Evolutionary conservation across 2,113 vertebrate species (phyloP), one percentile per base, ranked within the genome.

Genomic region (Pseudorasbora parva): DNA sequence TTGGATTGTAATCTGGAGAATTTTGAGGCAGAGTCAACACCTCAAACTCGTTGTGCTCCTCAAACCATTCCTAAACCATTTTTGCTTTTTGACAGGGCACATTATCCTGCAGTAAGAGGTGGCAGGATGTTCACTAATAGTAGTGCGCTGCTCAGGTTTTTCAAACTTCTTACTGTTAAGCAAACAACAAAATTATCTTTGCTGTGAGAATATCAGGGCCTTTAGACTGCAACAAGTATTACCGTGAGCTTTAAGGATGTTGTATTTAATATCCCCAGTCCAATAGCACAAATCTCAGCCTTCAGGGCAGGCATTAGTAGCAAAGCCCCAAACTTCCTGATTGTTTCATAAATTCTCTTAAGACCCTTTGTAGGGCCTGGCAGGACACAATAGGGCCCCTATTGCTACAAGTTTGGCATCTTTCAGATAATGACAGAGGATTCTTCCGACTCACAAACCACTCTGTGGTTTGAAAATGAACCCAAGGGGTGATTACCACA

Each of bases 321-420:
- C 75, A 88, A 86, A 88, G 72, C 73, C 78, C 57, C 59, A 64
- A 89, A 79, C 77, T 37, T 84, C 41, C 78, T 21, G 23, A 56
- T 59, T 78, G 43, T 43, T 25, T 74, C 33, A 74, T 25, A 14
- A 90, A 92, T 93, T 92, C 91, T 89, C 87, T 2, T 0, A 82
- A 91, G 91, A 90, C 90, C 91, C 88, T 89, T 88, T 90, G 88
- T 86, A 89, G 89, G 71, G 71, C 76, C 82, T 72, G 83, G 81
- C 89, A 87, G 86, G 87, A 87, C 85, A 94, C 93, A 94, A 91
- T 93, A 89, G 90, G 88, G 78, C 82, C 89, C 90, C 90, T 94
- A 92, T 88, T 91, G 87, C 85, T 86, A 84, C 77, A 90, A 90
- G 87, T 92, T 89, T 88, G 89, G 88, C 88, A 90, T 90, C 87